Base-by-base conservation (phyloP, 2,888 invertebrate genomes). In the Tortricodes alternella region DNA sequence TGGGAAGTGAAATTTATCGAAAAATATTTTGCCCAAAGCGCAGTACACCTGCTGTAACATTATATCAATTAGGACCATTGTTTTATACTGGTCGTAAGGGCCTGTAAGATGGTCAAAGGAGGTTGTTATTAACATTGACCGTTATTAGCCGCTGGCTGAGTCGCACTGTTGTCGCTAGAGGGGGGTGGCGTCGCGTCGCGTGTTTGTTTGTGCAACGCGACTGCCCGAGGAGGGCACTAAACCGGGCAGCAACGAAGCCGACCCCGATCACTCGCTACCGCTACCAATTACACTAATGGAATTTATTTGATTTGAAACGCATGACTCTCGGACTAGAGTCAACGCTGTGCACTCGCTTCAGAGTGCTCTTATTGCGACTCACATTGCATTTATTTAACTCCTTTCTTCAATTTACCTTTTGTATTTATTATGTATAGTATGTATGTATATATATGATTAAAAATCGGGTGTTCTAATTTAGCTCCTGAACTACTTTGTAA, bases 201-300 rank as follows among this genome's bases (percentile, higher is more conserved):
- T 8, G 3, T 0, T 11, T 5, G 11, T 11, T 11, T 3, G 9
- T 35, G 13, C 16, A 13, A 13, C 49, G 35, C 18, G 11, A 11
- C 32, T 13, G 35, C 24, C 35, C 19, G n/a, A n/a, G n/a, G n/a
- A n/a, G 49, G 34, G 29, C 24, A 43, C 56, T 44, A 56, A 37
- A 38, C 52, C 15, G 35, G 61, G 64, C 57, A 58, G 57, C 61
- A 61, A 59, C 64, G 60, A 65, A 55, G 61, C 62, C 64, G 59
- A 73, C 65, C 70, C 68, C 76, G 74, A 74, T 76, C 76, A 73
- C 73, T 78, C 70, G 66, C 70, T 71, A 73, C 77, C 68, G 70
- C 70, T 76, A 76, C 76, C 85, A 86, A 87, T 88, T 84, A 83
- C 84, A 69, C 75, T 87, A 88, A 88, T 88, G 85, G 83, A 84